Percentiles rank a stretch among this genome's conserved stretches.
phyloP scores from a whole-genome alignment of 2,888 invertebrate genomes.

The Lamellibrachia columna region DNA sequence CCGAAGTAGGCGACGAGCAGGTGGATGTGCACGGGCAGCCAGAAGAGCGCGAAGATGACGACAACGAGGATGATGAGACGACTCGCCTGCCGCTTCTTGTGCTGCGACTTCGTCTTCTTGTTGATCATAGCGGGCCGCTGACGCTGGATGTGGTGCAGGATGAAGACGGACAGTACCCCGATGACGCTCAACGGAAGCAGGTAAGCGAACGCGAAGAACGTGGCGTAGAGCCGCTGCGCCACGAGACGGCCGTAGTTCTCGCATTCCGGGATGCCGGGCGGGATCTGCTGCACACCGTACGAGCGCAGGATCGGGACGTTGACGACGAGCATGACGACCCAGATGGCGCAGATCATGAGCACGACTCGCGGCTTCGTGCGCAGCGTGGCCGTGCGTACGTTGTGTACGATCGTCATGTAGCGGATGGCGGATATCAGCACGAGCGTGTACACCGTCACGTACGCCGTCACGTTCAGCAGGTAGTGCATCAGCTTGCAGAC shows the following conservation, averaged over 20 bases:
- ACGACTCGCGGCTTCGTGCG: conserved; percentile 83
- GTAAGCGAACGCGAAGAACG: conserved; percentile 44
- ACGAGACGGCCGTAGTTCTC: conserved; percentile 30
- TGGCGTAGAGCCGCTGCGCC: conserved; percentile 36
- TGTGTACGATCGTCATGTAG: conserved; percentile 38
- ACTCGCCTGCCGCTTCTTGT: conserved; percentile 35
- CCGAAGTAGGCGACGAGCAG: conserved; percentile 43
- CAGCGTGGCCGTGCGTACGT: conserved; percentile 81
- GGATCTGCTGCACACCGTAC: conserved; percentile 24
- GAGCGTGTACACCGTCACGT: conserved; percentile 83
- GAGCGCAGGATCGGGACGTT: conserved; percentile 28
- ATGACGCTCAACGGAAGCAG: conserved; percentile 41
- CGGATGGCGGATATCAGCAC: conserved; percentile 42
- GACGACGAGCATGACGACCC: conserved; percentile 28
- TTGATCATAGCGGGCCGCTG: conserved; percentile 31
- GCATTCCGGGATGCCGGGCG: conserved; percentile 32
- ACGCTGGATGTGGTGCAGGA: conserved; percentile 39
- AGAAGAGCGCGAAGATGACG: conserved; percentile 44
- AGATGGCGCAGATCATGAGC: conserved; percentile 39
- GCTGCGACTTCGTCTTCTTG: conserved; percentile 31
- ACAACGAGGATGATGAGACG: conserved; percentile 44
- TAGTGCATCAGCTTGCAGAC: conserved; percentile 91
- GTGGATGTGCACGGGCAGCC: conserved; percentile 47
- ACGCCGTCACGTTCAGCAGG: conserved; percentile 88
- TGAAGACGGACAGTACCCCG: conserved; percentile 41